phyloP scores from a whole-genome alignment of 2,797 vertebrate genomes.

The Cryptoprocta ferox region DNA sequence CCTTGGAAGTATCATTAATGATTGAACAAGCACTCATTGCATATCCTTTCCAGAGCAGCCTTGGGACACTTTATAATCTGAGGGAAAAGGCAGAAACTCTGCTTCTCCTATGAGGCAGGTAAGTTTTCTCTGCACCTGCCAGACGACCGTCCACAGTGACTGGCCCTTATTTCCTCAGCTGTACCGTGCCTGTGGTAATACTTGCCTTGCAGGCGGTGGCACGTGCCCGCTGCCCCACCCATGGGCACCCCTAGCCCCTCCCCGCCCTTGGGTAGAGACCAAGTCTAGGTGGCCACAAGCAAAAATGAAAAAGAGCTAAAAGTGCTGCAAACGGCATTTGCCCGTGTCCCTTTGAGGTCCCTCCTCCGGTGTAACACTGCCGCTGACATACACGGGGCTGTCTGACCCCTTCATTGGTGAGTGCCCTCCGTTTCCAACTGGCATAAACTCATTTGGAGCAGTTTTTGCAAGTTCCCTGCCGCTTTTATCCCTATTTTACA shows the following conservation, averaged over 20 bases:
- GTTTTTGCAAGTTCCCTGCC: not conserved
- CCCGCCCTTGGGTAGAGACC: too few species aligned
- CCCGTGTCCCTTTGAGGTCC: accelerated
- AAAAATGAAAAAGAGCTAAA: not conserved
- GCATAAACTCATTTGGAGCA: too few species aligned
- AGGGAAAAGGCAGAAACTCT: not conserved
- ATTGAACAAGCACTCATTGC: not conserved
- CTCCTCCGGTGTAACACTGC: accelerated
- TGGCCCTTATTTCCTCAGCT: too few species aligned
- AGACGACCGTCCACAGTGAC: too few species aligned
- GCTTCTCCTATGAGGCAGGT: not conserved
- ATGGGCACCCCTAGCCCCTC: too few species aligned
- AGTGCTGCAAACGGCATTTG: not conserved
- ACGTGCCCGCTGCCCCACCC: not conserved
- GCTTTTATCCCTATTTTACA: too few species aligned
- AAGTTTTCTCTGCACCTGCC: not conserved
- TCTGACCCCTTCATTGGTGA: not conserved
- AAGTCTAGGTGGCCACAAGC: not conserved
- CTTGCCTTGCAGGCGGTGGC: too few species aligned
- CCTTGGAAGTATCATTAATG: not conserved
- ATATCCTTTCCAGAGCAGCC: not conserved
- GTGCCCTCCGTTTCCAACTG: not conserved
- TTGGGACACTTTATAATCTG: not conserved
- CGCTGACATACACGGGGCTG: accelerated
- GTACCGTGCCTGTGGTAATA: too few species aligned